Base-by-base conservation (phyloP, 2,888 invertebrate genomes). In the Patella ulyssiponensis region DNA sequence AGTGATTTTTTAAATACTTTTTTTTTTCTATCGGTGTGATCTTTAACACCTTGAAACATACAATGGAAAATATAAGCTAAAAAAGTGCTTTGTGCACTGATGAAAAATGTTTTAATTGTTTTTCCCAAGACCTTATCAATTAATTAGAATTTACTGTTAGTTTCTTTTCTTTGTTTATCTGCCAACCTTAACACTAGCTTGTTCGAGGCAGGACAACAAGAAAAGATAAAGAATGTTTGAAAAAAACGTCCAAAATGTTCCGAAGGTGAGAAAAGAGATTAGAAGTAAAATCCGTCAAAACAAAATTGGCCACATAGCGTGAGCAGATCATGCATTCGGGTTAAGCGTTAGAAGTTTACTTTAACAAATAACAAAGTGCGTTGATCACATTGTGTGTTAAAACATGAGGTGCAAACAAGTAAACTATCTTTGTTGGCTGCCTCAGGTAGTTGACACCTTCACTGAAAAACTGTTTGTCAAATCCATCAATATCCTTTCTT, bases 361-460 rank as follows among this genome's bases (percentile, higher is more conserved):
- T 20, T 64, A 64, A 64, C 64, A 64, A 64, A 64, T 64, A 64
- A 64, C n/a, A 20, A 20, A 64, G 64, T n/a, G 64, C n/a, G 64
- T 64, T 64, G 64, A 64, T 20, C 64, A 64, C 64, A 64, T 64
- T 64, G 64, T 64, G 64, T 64, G 64, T 64, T 17, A 64, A 20
- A 64, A 64, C 64, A 64, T n/a, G 20, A 64, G 64, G 64, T 64
- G 64, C 20, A 64, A 64, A 64, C 64, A 64, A 64, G 64, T 64
- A 64, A 64, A 64, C 64, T 64, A 20, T 64, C 64, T 64, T 64
- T 64, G 64, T 64, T 64, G 64, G 64, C 17, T 64, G 70, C 53
- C 75, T 53, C 75, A 69, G 75, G 52, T 69, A 70, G 69, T 27
- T 69, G 52, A 75, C 75, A 75, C 75, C 75, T 75, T 69, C 3